Evolutionary conservation across 2,113 vertebrate species (phyloP), one percentile per base, ranked within the genome.

Genomic region (Ginglymostoma cirratum): DNA sequence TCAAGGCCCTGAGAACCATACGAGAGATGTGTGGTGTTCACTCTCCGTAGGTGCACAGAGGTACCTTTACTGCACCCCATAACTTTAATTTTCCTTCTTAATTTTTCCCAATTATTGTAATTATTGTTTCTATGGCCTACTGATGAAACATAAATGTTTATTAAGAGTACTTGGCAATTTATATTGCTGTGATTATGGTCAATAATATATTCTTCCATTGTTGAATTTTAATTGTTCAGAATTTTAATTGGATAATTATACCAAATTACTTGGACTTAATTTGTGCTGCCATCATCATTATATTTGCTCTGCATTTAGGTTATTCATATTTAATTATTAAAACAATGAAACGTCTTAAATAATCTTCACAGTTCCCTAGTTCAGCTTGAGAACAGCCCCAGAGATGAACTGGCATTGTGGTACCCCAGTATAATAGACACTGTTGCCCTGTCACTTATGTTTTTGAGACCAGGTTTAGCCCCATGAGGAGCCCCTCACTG

Each of bases 191-290:
- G 14, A 94, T 61, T 90, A n/a, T 17, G 87, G 45, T 52, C 87
- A 90, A 52, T 61, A 90, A n/a, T 65, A 67, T 42, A 34, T 65
- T 94, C 34, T 23, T 94, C 90, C 61, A 66, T 67, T 61, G 55
- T 12, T 61, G 67, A 10, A 5, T 94, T 67, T 67, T 94, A 15
- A 67, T 94, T 38, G 30, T 94, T 38, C 61, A 94, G 90, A 6
- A 94, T 94, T 89, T 94, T 94, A 23, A 94, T 94, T 94, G 61
- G 90, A 24, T 67, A 94, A 94, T 42, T 94, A 94, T 34, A 94
- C 65, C 34, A 24, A 65, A 24, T 92, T 66, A 17, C 89, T 66
- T 15, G 90, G 65, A 94, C 67, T 67, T 42, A 94, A 94, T 66
- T 67, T 67, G 34, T 23, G 7, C 19, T 89, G 45, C 90, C 61